Percentiles rank a stretch among this genome's conserved stretches.
Evolutionary conservation across 2,797 vertebrate genomes (phyloP).

Genomic region (Pangasius macronema): DNA sequence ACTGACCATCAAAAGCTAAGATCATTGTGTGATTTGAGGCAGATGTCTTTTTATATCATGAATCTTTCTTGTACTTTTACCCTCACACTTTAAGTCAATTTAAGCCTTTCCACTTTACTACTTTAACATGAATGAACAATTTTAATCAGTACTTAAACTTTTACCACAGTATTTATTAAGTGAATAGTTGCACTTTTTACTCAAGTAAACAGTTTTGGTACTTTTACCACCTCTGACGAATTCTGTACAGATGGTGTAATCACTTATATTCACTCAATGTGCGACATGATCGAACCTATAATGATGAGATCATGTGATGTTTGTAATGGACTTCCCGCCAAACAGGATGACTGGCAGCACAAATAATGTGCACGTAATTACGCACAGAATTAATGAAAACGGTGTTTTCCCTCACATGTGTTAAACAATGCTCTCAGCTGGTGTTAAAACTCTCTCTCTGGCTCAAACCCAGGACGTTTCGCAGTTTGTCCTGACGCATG

Average conservation of each 20-base stretch:
- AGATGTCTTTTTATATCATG: neutral
- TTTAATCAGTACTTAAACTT: neutral
- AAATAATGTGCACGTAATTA: slow-evolving; percentile 55
- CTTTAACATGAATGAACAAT: neutral
- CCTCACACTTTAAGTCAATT: neutral
- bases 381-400: slow-evolving; percentile 34
- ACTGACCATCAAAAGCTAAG: neutral
- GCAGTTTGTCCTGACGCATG: slow-evolving; percentile 65
- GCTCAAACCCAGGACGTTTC: slow-evolving; percentile 48
- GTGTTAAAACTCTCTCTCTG: slow-evolving; percentile 40
- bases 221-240: slow-evolving; percentile 40
- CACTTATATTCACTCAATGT: slow-evolving; percentile 61
- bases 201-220: neutral
- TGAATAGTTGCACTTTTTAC: neutral
- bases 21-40: neutral
- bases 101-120: neutral
- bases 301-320: slow-evolving; percentile 53
- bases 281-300: slow-evolving; percentile 62
- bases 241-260: slow-evolving; percentile 63
- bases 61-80: neutral
- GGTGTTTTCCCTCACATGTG: slow-evolving; percentile 40
- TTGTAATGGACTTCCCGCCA: slow-evolving; percentile 41
- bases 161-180: neutral
- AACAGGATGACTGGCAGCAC: slow-evolving; percentile 46
- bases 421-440: slow-evolving; percentile 47